Evolutionary conservation across 2,888 invertebrate genomes (phyloP).

Genomic region (Drosophila picticornis): DNA sequence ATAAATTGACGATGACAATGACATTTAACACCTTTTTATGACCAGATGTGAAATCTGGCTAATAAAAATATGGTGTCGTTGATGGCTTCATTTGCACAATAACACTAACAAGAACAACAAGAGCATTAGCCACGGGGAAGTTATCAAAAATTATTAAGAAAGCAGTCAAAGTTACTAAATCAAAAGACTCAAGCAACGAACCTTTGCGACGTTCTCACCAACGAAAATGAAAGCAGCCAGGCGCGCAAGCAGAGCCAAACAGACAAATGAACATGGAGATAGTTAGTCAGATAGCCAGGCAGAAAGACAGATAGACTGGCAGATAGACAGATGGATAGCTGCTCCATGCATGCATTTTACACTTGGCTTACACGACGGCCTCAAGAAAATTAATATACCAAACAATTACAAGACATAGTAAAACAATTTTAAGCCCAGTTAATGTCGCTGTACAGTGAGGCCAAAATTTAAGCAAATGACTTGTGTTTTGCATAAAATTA

Average conservation of each 20-base stretch:
- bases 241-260: constrained; percentile 21
- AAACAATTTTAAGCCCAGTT: constrained; percentile 77
- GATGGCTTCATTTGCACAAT: constrained; percentile 56
- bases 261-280: constrained; percentile 43
- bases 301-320: constrained; percentile 24
- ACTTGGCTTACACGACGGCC: constrained; percentile 71
- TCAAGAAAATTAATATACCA: constrained; percentile 71
- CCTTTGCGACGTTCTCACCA: constrained; percentile 66
- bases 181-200: constrained; percentile 70
- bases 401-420: constrained; percentile 73
- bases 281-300: constrained; percentile 29
- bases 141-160: constrained; percentile 59
- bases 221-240: constrained; percentile 71
- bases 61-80: constrained; percentile 47
- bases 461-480: constrained; percentile 3
- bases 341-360: constrained; percentile 65
- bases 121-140: constrained; percentile 8
- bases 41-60: constrained; percentile 64
- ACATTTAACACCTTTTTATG: constrained; percentile 64
- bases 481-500: background rate
- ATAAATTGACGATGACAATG: constrained; percentile 66
- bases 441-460: constrained; percentile 67
- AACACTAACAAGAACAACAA: constrained; percentile 4
- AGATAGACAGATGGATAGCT: constrained; percentile 58
- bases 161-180: constrained; percentile 44